Evolutionary conservation across 2,797 vertebrate species (phyloP), one percentile per base, ranked within the genome.

Genomic region (Chaetophractus vellerosus): DNA sequence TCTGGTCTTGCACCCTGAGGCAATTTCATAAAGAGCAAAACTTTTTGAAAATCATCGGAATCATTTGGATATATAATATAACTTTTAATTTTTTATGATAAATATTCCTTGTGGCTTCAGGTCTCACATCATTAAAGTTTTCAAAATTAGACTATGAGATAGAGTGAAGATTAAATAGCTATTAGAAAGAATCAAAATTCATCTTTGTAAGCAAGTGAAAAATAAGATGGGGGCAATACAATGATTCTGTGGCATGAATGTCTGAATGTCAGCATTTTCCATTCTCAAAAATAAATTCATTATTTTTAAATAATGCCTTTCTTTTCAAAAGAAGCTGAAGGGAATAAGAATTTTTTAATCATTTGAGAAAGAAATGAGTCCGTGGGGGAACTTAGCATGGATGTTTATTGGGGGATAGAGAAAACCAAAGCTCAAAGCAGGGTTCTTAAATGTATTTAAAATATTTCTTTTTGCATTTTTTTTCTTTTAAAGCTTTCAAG

Each of bases 401-500:
- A 55, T 21, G 11, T 38, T 86, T 93, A 12, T 41, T 48, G 9
- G 8, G 69, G 52, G 93, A 19, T 95, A 97, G 69, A 94, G 66
- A 50, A 5, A 96, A 52, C 6, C 28, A 97, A 90, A 96, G 79
- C 18, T 72, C 94, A 97, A 95, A 98, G 66, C 24, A 14, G 61
- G 26, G 96, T 97, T 91, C 33, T 59, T 97, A 96, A 98, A 96
- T 55, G 97, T 93, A 91, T 93, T 93, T 91, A 31, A 88, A 92
- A 78, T 78, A 95, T 89, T 97, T 97, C 69, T 84, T 95, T 93
- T 95, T 93, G 68, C 33, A 87, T 84, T 92, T 96, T 94, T 94
- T 93, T 94, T 92, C 15, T 96, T 96, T 88, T 93, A 97, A 97
- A 97, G 23, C 82, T 98, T 98, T 98, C 92, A 97, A 98, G 79